Evolutionary conservation across 2,797 vertebrate species (phyloP).

Genomic region (Myripristis jacobus): DNA sequence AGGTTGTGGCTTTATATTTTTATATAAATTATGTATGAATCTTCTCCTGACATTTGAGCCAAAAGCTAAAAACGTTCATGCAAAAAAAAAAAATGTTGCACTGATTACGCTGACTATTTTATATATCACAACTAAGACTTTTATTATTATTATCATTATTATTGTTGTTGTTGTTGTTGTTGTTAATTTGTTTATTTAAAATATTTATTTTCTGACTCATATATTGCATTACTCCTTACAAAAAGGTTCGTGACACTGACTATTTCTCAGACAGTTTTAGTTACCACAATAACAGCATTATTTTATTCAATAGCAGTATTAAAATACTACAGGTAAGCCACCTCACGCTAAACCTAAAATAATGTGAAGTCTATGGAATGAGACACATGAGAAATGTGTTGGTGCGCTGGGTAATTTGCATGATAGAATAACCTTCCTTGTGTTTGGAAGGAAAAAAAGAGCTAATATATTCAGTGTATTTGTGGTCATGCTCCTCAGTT

Average conservation of each 20-base stretch:
- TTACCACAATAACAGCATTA: slow-evolving; percentile 55
- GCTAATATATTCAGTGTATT: slow-evolving; percentile 89
- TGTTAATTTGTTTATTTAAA: slow-evolving; percentile 43
- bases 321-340: slow-evolving; percentile 75
- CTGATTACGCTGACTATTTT: slow-evolving; percentile 9
- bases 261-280: slow-evolving; percentile 63
- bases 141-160: slow-evolving; percentile 3
- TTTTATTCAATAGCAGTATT: slow-evolving; percentile 47
- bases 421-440: slow-evolving; percentile 87
- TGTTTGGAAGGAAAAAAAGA: slow-evolving; percentile 72
- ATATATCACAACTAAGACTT: slow-evolving; percentile 13
- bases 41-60: background rate
- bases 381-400: slow-evolving; percentile 78
- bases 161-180: too few species aligned
- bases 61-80: background rate
- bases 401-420: slow-evolving; percentile 83
- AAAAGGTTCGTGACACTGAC: slow-evolving; percentile 56
- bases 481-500: slow-evolving; percentile 89
- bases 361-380: slow-evolving; percentile 77
- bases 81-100: background rate
- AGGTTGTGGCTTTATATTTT: too few species aligned
- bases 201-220: slow-evolving; percentile 33
- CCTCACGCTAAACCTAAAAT: slow-evolving; percentile 79
- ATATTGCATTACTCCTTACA: slow-evolving; percentile 45
- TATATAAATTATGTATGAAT: background rate